phyloP scores from a whole-genome alignment of 2,888 invertebrate genomes.

The Eupeodes latifasciatus region DNA sequence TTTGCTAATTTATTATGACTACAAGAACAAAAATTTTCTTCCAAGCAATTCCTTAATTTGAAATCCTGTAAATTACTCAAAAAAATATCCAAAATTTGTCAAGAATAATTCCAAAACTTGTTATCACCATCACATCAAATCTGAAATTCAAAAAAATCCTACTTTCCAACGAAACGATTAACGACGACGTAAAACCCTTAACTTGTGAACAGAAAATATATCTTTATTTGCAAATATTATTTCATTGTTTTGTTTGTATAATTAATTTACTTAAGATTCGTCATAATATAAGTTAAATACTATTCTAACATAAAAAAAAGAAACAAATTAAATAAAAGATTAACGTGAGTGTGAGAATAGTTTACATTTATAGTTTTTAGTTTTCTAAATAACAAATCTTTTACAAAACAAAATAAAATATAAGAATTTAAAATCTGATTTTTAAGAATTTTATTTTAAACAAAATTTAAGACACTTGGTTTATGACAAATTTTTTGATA shows the following conservation, averaged over 20 bases:
- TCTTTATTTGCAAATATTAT: conserved; percentile 77
- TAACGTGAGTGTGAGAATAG: conserved; percentile 55
- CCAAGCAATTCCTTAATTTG: no score
- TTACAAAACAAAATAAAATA: conserved; percentile 39
- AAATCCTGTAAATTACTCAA: background rate
- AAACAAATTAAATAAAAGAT: conserved; percentile 23
- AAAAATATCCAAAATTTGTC: background rate
- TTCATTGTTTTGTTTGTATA: conserved; percentile 65
- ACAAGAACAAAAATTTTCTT: no score
- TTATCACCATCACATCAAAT: conserved; percentile 61
- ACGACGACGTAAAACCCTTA: conserved; percentile 66
- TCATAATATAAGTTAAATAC: conserved; percentile 69
- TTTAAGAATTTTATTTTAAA: conserved; percentile 23
- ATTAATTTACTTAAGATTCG: conserved; percentile 68
- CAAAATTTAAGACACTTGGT: conserved; percentile 19
- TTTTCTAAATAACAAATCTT: conserved; percentile 59
- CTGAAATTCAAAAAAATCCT: conserved; percentile 59
- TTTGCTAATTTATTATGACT: background rate
- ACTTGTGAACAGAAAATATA: conserved; percentile 79
- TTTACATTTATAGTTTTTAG: conserved; percentile 11
- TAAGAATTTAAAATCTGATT: background rate
- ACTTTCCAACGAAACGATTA: background rate
- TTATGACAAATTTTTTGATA: conserved; percentile 42
- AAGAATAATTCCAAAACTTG: conserved; percentile 5
- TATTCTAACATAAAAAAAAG: conserved; percentile 63